Percentiles rank a stretch among this genome's conserved stretches.
Conservation (phyloP, 2,113 vertebrate genomes). For the Globicephala melas region DNA sequence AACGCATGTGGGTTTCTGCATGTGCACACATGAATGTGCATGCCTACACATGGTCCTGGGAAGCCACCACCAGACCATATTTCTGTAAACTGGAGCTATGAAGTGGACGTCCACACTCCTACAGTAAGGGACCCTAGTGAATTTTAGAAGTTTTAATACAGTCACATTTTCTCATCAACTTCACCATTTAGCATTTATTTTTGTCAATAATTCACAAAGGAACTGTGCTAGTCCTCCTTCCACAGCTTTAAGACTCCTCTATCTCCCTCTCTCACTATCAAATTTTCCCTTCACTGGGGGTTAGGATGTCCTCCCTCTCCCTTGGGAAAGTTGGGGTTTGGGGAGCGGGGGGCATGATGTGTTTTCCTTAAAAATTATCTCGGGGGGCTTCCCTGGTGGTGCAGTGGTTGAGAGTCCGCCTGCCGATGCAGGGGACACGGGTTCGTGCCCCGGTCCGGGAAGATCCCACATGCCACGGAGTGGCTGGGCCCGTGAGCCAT, state of each 20-base stretch:
- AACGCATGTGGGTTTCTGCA: rapidly evolving
- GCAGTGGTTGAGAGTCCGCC: no score
- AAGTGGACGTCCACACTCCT: background rate
- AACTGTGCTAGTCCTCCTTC: background rate
- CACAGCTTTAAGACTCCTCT: background rate
- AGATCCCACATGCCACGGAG: no score
- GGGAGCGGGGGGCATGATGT: background rate
- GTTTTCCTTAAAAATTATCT: background rate
- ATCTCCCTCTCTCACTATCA: background rate
- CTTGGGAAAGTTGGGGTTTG: background rate
- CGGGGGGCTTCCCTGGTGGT: no score
- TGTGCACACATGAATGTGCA: rapidly evolving
- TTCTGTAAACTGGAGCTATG: rapidly evolving
- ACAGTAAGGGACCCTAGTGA: background rate
- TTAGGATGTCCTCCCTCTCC: background rate
- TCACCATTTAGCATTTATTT: background rate
- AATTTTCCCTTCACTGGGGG: background rate
- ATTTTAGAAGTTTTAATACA: background rate
- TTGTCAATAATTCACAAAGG: background rate
- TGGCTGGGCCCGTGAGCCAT: no score
- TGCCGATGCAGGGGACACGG: no score
- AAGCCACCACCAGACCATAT: background rate
- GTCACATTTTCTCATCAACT: background rate
- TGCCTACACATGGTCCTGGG: no score
- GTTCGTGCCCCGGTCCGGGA: no score